phyloP scores from a whole-genome alignment of 2,113 vertebrate genomes.

The Halcyon malimbica region DNA sequence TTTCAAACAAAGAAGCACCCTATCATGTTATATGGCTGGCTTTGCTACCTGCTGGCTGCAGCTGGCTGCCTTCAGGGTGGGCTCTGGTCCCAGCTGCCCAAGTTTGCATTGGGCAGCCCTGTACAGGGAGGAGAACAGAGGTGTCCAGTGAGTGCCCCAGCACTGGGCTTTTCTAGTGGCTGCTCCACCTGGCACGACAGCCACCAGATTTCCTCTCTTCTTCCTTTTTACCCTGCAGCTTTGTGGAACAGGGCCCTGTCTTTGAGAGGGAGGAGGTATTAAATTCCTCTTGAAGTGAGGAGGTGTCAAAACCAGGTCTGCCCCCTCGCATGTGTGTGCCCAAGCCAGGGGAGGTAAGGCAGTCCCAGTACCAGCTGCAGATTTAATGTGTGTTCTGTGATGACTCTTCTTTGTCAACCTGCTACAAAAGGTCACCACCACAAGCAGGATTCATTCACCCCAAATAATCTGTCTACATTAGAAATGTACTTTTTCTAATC shows the following conservation, averaged over 20 bases:
- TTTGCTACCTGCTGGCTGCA: background rate
- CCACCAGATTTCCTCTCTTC: background rate
- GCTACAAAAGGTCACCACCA: background rate
- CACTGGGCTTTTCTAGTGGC: background rate
- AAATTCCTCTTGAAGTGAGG: background rate
- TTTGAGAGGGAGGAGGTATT: background rate
- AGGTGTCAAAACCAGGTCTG: background rate
- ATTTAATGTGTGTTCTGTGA: background rate
- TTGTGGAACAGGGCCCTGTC: background rate
- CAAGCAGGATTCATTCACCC: background rate
- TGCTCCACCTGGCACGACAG: too few relatives aligned
- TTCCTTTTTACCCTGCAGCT: background rate
- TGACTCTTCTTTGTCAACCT: background rate
- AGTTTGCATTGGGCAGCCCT: background rate
- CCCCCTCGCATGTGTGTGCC: background rate
- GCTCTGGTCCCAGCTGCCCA: background rate
- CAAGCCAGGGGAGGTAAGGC: background rate
- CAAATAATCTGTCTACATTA: background rate
- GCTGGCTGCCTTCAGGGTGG: fast-evolving
- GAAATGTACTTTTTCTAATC: background rate
- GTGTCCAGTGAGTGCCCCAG: fast-evolving
- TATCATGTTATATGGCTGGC: background rate
- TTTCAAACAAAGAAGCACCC: background rate
- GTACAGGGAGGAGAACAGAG: background rate
- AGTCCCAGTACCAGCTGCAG: background rate